phyloP scores from a whole-genome alignment of 2,888 invertebrate species.

The Idaea dimidiata region DNA sequence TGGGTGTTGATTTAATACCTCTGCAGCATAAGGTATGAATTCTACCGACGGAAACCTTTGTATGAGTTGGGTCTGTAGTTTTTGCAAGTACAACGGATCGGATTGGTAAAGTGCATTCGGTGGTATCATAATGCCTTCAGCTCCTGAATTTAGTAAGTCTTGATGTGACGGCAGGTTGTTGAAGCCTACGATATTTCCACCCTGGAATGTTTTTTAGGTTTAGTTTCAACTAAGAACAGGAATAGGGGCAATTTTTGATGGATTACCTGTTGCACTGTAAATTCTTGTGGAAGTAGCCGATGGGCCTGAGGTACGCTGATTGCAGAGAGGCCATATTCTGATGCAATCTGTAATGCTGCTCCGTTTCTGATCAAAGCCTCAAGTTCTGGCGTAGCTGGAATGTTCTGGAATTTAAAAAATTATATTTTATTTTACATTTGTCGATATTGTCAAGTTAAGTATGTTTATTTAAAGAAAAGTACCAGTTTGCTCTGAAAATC shows the following conservation, averaged over 20 bases:
- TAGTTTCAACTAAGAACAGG: background rate
- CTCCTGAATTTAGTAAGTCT: slow-evolving; percentile 55
- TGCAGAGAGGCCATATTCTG: slow-evolving; percentile 65
- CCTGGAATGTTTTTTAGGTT: background rate
- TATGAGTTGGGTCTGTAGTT: slow-evolving; percentile 62
- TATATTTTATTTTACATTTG: background rate
- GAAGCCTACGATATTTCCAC: background rate
- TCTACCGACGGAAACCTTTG: slow-evolving; percentile 66
- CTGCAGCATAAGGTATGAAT: slow-evolving; percentile 67
- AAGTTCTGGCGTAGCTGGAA: slow-evolving; percentile 61
- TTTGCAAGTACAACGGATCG: slow-evolving; percentile 72
- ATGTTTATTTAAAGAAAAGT: background rate
- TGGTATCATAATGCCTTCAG: slow-evolving; percentile 62
- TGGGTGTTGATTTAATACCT: slow-evolving; percentile 37
- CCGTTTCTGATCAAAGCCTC: slow-evolving; percentile 63
- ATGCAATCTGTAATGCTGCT: slow-evolving; percentile 66
- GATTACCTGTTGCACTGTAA: slow-evolving; percentile 52
- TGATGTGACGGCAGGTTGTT: slow-evolving; percentile 54
- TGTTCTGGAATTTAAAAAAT: slow-evolving; percentile 27
- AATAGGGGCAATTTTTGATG: background rate
- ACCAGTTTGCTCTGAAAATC: background rate
- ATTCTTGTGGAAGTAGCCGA: slow-evolving; percentile 60
- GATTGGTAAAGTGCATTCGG: slow-evolving; percentile 75
- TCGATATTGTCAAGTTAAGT: too few relatives aligned
- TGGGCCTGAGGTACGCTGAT: slow-evolving; percentile 58